A percentile compares a stretch with the other conserved stretches of the same genome.
phyloP scores from a whole-genome alignment of 1,140 invertebrate genomes.

The Ceratina calcarata region DNA sequence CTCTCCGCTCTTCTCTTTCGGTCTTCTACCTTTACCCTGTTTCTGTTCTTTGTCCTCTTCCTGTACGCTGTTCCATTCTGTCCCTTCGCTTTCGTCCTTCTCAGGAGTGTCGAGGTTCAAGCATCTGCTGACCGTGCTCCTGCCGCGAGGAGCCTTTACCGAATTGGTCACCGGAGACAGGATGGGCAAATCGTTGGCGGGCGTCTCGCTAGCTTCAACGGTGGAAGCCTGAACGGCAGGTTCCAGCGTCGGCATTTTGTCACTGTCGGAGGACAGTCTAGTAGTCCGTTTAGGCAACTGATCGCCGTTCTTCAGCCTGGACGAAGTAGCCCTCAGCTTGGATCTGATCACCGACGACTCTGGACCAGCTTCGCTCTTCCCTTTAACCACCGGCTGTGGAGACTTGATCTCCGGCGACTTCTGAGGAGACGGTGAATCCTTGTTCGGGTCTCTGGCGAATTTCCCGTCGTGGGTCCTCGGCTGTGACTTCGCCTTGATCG shows the following conservation, averaged over 20 bases:
- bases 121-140: not conserved
- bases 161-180: conserved; percentile 53
- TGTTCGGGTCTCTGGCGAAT: conserved; percentile 68
- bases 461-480: conserved; percentile 74
- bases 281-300: conserved; percentile 53
- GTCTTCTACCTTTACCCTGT: conserved; percentile 22
- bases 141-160: conserved; percentile 20
- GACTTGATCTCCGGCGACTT: conserved; percentile 30
- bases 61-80: fast-evolving
- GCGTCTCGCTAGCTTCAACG: conserved; percentile 47
- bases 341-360: conserved; percentile 39
- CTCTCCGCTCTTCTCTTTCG: conserved; percentile 37
- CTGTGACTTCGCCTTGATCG: conserved; percentile 70
- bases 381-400: not conserved
- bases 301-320: not conserved
- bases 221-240: conserved; percentile 37
- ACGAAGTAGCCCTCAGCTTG: not conserved
- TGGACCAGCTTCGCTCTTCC: conserved; percentile 14
- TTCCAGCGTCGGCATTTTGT: conserved; percentile 71
- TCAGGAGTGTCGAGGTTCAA: not conserved
- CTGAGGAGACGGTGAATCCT: conserved; percentile 13
- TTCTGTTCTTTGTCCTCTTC: conserved; percentile 7
- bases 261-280: conserved; percentile 62
- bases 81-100: not conserved
- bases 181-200: conserved; percentile 61